Conservation (phyloP, 2,113 vertebrate genomes). For the Azemiops feae region DNA sequence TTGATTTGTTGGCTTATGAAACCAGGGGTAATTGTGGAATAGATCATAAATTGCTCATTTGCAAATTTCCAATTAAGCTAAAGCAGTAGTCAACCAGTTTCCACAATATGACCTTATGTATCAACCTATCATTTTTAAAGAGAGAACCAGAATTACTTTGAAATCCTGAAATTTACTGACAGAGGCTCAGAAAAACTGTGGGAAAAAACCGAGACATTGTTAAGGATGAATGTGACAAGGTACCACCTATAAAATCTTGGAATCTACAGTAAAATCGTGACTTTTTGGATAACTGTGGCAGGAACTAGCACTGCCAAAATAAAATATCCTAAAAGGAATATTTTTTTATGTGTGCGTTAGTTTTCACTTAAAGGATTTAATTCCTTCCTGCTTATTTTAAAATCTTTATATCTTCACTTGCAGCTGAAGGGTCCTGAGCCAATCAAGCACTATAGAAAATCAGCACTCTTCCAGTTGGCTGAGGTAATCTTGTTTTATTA, state of each 20-base stretch:
- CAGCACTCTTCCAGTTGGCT: conserved; percentile 80
- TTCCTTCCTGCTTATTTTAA: conserved; percentile 53
- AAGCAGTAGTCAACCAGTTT: background rate
- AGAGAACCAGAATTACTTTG: background rate
- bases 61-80: background rate
- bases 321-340: background rate
- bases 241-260: background rate
- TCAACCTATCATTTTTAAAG: background rate
- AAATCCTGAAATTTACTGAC: background rate
- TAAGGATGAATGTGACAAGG: background rate
- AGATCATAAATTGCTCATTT: background rate
- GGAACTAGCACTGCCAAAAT: background rate
- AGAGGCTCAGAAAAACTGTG: background rate
- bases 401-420: conserved; percentile 75
- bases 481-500: conserved; percentile 72
- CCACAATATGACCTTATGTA: background rate
- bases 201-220: background rate
- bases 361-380: background rate
- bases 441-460: conserved; percentile 79
- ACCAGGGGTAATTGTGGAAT: background rate
- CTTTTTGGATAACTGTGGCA: background rate
- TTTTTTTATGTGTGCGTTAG: background rate
- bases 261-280: background rate
- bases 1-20: background rate
- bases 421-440: conserved; percentile 74